Evolutionary conservation across 2,113 vertebrate species (phyloP).

Genomic region (Jaculus jaculus): DNA sequence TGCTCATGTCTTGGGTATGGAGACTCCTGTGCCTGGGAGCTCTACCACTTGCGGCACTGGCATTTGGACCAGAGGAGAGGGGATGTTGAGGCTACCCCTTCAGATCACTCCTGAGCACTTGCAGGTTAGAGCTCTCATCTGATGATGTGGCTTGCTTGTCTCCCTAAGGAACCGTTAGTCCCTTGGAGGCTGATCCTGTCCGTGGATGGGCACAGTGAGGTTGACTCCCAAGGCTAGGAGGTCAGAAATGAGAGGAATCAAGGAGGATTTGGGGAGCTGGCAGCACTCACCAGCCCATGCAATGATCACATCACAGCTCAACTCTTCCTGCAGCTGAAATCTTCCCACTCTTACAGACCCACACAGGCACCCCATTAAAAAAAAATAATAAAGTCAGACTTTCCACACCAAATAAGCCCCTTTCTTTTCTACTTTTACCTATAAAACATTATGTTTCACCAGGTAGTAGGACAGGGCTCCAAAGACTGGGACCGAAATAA

Average conservation of each 20-base stretch:
- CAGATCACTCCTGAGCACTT: background rate
- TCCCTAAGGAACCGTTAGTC: background rate
- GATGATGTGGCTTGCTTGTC: background rate
- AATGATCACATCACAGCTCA: background rate
- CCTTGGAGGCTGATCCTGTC: background rate
- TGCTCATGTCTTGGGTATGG: background rate
- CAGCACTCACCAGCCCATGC: background rate
- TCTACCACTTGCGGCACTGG: background rate
- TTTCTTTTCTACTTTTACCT: constrained; percentile 12
- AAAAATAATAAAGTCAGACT: background rate
- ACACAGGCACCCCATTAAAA: background rate
- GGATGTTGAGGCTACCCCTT: background rate
- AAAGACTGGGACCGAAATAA: background rate
- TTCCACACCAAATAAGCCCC: background rate
- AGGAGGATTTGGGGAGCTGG: background rate
- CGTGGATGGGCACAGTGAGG: background rate
- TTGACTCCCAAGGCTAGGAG: background rate
- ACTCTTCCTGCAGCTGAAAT: background rate
- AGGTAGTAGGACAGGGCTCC: background rate
- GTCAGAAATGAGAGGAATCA: background rate
- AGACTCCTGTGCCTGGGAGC: background rate
- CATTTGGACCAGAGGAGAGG: background rate
- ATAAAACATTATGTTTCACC: background rate
- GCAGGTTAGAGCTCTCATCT: background rate
- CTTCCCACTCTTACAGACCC: background rate